Conservation (phyloP, 2,113 vertebrate genomes). For the Cisticola juncidis region DNA sequence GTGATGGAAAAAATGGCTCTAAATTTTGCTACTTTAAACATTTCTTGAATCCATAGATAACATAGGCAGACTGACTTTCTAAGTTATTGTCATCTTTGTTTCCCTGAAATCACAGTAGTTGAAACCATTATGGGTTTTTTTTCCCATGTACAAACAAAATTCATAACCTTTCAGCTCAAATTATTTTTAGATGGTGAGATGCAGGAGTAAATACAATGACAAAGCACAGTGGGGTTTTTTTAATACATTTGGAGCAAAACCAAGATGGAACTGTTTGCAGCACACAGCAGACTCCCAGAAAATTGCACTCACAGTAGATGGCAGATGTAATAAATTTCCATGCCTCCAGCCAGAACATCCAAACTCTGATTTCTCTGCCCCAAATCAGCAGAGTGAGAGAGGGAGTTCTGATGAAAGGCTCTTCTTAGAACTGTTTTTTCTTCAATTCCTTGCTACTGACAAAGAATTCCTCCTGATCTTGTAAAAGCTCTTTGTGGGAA, state of each 20-base stretch:
- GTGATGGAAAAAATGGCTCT: not conserved
- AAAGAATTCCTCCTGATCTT: not conserved
- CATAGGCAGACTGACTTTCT: not conserved
- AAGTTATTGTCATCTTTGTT: conserved; percentile 36
- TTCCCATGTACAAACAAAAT: conserved; percentile 27
- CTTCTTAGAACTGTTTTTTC: not conserved
- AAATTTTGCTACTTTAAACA: conserved; percentile 29
- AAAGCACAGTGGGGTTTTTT: conserved; percentile 46
- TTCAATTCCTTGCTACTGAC: not conserved
- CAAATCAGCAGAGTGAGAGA: not conserved
- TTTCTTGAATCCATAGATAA: not conserved
- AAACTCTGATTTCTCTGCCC: not conserved
- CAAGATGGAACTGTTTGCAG: conserved; percentile 54
- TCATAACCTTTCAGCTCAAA: conserved; percentile 35
- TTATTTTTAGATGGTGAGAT: conserved; percentile 38
- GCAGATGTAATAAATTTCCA: conserved; percentile 47
- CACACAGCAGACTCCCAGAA: conserved; percentile 27
- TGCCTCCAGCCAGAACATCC: conserved; percentile 13
- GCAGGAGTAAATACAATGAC: conserved; percentile 20
- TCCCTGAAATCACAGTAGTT: not conserved
- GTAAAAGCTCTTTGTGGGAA: not conserved
- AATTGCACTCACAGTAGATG: conserved; percentile 18
- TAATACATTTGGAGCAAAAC: conserved; percentile 19
- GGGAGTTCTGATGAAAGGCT: not conserved
- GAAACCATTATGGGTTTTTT: not conserved